These are phyloP conservation scores for Dinocampus coccinellae DNA, from an alignment of 2,888 invertebrate genomes.

Conservation along the genomic window DNA sequence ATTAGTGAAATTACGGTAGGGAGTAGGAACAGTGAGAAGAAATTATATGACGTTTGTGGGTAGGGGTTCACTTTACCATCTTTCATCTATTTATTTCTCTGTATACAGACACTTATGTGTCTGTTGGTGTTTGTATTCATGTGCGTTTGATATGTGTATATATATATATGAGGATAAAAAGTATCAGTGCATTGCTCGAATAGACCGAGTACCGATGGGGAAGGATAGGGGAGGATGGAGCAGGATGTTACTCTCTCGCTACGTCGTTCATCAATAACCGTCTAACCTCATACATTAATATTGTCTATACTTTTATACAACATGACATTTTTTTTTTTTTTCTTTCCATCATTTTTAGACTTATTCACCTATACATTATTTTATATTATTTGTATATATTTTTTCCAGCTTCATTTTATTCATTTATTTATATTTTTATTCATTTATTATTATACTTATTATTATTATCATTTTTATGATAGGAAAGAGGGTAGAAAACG, in stretches of 20 bases:
- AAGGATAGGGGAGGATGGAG: not conserved
- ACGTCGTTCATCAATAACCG: constrained; percentile 46
- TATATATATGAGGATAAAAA: not conserved
- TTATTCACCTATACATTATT: constrained; percentile 4
- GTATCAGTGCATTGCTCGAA: not conserved
- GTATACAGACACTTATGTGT: no score
- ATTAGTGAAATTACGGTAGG: no score
- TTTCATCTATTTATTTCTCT: no score
- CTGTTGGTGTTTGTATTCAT: no score
- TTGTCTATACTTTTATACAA: constrained; percentile 12
- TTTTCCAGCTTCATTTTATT: no score
- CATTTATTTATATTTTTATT: not conserved
- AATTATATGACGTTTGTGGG: not conserved
- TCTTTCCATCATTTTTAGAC: not conserved
- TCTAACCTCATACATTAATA: constrained; percentile 25
- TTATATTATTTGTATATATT: no score
- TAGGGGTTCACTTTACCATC: no score
- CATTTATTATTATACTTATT: not conserved
- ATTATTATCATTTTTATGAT: no score
- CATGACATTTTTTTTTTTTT: constrained; percentile 7
- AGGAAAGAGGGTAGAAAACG: no score
- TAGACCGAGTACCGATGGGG: no score
- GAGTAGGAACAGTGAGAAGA: no score
- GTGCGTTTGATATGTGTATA: no score
- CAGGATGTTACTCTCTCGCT: not conserved